Conservation (phyloP, 2,888 invertebrate genomes). For the Watsonalla binaria region DNA sequence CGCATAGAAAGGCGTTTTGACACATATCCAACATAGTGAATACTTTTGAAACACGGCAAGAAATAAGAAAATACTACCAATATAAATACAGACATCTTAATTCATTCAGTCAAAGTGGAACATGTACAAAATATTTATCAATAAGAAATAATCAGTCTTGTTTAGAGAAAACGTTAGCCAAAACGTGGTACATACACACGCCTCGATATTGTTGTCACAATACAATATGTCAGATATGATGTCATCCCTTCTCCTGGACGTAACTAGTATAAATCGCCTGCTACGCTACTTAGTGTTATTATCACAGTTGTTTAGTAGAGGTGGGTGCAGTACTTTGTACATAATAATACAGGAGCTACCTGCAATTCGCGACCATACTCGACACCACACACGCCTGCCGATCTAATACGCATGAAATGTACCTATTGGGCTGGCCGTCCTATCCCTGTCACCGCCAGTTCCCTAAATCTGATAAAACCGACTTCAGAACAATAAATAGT, state of each 20-base stretch:
- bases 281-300: constrained; percentile 80
- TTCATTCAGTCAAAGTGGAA: constrained; percentile 77
- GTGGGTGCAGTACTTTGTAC: constrained; percentile 80
- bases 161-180: constrained; percentile 76
- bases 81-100: constrained; percentile 75
- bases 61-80: constrained; percentile 64
- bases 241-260: constrained; percentile 79
- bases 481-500: constrained; percentile 40
- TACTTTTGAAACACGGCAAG: constrained; percentile 64
- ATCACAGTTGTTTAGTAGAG: constrained; percentile 80
- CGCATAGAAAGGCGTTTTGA: constrained; percentile 75
- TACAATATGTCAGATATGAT: constrained; percentile 80
- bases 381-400: constrained; percentile 52
- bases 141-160: constrained; percentile 81
- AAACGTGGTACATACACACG: constrained; percentile 55
- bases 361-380: constrained; percentile 62
- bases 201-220: constrained; percentile 70
- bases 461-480: constrained; percentile 35
- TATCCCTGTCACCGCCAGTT: constrained; percentile 28
- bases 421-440: constrained; percentile 42
- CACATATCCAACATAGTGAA: constrained; percentile 79
- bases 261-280: constrained; percentile 78
- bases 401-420: constrained; percentile 48
- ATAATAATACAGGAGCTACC: constrained; percentile 72
- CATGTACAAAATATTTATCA: constrained; percentile 76